Conservation (phyloP, 2,113 vertebrate genomes). For the Budorcas taxicolor region DNA sequence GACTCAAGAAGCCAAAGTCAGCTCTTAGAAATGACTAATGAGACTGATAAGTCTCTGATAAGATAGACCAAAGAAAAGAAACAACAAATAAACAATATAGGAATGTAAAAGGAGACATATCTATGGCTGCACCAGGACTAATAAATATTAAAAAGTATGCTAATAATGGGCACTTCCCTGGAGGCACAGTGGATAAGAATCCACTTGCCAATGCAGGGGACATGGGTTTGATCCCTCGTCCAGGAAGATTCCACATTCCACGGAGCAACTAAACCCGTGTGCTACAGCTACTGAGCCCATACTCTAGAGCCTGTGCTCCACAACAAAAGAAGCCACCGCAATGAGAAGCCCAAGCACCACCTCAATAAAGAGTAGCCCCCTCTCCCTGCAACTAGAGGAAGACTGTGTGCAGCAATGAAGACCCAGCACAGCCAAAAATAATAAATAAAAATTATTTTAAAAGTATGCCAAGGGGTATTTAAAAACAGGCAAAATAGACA, state of each 20-base stretch:
- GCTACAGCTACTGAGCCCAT: too few species aligned
- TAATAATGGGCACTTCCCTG: not conserved
- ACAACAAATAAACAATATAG: not conserved
- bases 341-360: too few species aligned
- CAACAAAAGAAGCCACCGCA: too few species aligned
- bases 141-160: not conserved
- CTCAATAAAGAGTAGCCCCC: too few species aligned
- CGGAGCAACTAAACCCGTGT: too few species aligned
- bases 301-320: too few species aligned
- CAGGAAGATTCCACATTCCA: too few species aligned
- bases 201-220: too few species aligned
- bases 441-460: not conserved
- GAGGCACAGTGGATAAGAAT: not conserved
- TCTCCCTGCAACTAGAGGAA: not conserved
- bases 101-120: not conserved
- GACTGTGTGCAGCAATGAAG: fast-evolving
- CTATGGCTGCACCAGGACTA: not conserved
- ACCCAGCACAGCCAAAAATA: not conserved
- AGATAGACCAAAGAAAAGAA: not conserved
- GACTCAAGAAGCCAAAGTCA: not conserved
- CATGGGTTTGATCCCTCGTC: too few species aligned
- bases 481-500: not conserved
- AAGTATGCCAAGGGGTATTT: not conserved
- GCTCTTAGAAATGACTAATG: not conserved
- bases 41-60: not conserved